phyloP scores from a whole-genome alignment of 2,888 invertebrate genomes.

The Apotomis betuletana region DNA sequence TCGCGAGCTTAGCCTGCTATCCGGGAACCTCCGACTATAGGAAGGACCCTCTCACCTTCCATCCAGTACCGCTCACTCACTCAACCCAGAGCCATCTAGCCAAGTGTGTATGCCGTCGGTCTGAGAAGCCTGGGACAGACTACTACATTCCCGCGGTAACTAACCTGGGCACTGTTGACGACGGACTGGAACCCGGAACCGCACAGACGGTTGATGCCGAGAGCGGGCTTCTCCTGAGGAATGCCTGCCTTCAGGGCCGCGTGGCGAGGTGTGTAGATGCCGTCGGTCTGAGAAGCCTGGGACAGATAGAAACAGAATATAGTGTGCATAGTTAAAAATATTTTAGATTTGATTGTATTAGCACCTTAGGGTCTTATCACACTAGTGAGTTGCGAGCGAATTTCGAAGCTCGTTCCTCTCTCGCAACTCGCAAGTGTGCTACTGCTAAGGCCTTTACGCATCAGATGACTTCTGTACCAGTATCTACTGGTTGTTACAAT shows the following conservation, averaged over 20 bases:
- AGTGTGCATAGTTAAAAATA: neutral
- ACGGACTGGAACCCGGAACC: conserved; percentile 99
- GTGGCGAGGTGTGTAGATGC: conserved; percentile 93
- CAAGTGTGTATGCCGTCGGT: conserved; percentile 93
- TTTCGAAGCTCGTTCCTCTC: no score
- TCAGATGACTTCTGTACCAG: no score
- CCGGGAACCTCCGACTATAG: no score
- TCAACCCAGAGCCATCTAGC: conserved; percentile 89
- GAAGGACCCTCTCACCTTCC: no score
- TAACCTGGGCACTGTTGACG: conserved; percentile 94
- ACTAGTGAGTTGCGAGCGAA: no score
- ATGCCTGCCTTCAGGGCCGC: conserved; percentile 93
- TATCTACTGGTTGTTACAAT: no score
- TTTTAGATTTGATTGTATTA: no score
- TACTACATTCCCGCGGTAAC: neutral
- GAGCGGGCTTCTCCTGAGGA: conserved; percentile 92
- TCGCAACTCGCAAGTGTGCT: no score
- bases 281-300: conserved; percentile 91
- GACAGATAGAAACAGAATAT: conserved; percentile 9
- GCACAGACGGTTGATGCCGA: conserved; percentile 96
- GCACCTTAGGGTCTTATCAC: no score
- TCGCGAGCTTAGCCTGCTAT: no score
- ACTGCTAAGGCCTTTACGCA: no score
- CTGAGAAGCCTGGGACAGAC: conserved; percentile 84
- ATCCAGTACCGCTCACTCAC: no score